Base-by-base conservation (phyloP, 2,888 invertebrate species). In the Octodonta nipae region DNA sequence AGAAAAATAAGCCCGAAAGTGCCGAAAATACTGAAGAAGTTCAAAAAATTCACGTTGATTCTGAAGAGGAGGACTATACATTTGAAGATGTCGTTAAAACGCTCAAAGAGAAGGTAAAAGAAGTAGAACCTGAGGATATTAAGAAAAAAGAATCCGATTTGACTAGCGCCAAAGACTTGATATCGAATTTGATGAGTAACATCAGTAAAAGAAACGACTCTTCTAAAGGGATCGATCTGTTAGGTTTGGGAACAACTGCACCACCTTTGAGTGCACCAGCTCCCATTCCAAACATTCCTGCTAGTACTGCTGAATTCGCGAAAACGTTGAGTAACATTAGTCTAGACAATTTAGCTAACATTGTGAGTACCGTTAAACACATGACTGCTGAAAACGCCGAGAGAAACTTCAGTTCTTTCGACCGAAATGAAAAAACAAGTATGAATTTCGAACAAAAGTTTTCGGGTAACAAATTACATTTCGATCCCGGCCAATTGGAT, bases 61-160 rank as follows among this genome's bases (percentile, higher is more conserved):
- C 73, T n/a, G 71, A 79, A 42, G 82, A 80, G 35, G 84, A 84
- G 46, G 84, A 85, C 51, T 86, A 86, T 46, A 73, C 77, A n/a
- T 82, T 79, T 40, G 83, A 84, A 44, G 86, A 86, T 56, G 80
- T 83, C 26, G 79, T 81, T 46, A 74, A 79, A 55, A 79, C 79
- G 0, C 83, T 78, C 0, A 76, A 75, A 1, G 73, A 75, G 48
- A 83, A 81, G 51, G 75, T 83, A 0, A 74, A 68, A 42, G 76
- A 76, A 37, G 70, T 70, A 45, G 69, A 73, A 57, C 68, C 71
- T 50, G 66, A 72, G 33, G 43, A 49, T 8, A 54, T 53, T 30
- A 46, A 49, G 13, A 52, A 52, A 32, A 43, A 44, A 22, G 42
- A 45, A 5, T 43, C 47, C 36, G 60, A 64, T 12, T 43, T 71